phyloP scores from a whole-genome alignment of 2,797 vertebrate species.

The Micropoecilia bifurca region DNA sequence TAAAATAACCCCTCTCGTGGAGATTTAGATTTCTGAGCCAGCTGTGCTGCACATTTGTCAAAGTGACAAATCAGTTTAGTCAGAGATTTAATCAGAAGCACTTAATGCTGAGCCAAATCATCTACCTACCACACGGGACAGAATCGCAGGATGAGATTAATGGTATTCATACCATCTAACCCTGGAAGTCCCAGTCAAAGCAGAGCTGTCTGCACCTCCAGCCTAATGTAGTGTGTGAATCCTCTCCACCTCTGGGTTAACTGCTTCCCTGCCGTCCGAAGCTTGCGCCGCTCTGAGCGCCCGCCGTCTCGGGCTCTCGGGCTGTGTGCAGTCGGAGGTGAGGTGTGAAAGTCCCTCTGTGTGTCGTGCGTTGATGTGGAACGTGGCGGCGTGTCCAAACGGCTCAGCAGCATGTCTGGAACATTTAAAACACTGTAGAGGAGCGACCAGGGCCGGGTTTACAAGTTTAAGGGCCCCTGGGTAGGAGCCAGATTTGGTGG shows the following conservation, averaged over 20 bases:
- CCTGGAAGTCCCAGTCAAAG: conserved; percentile 14
- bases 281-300: conserved; percentile 51
- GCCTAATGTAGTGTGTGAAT: conserved; percentile 41
- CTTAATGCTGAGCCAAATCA: neutral
- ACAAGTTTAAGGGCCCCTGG: too few species aligned
- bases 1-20: neutral
- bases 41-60: neutral
- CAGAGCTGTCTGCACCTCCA: conserved; percentile 26
- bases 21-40: neutral
- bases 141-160: conserved; percentile 9
- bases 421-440: conserved; percentile 29
- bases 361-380: conserved; percentile 16
- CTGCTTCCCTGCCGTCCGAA: conserved; percentile 47
- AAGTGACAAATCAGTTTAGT: conserved; percentile 13
- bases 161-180: conserved; percentile 8
- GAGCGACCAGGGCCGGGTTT: neutral
- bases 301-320: conserved; percentile 33
- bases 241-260: conserved; percentile 45
- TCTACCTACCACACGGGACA: neutral
- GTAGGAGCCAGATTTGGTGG: too few species aligned
- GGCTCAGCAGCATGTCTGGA: conserved; percentile 36
- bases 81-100: conserved; percentile 17
- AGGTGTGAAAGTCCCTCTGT: conserved; percentile 49
- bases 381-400: conserved; percentile 39
- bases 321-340: conserved; percentile 16